Conservation (phyloP, 2,113 vertebrate genomes). For the cattle (Bos taurus) region ARS-UCD2.0 NC_037340.1:45741001-45741500, state of each 20-base stretch:
- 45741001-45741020: background rate
- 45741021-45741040: background rate
- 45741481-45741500: no score
- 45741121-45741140: background rate
- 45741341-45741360: background rate
- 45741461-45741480: background rate
- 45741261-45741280: background rate
- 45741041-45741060: slow-evolving; percentile 9
- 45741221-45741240: slow-evolving; percentile 5
- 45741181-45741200: background rate
- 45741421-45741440: background rate
- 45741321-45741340: background rate
- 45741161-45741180: background rate
- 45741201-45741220: background rate
- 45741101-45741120: rapidly evolving
- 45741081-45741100: background rate
- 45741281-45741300: background rate
- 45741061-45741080: background rate
- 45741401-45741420: no score
- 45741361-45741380: background rate
- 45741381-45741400: no score
- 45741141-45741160: background rate
- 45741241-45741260: background rate
- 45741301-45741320: background rate
- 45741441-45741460: background rate